These are phyloP conservation scores for Drosophila parthenogenetica DNA, from an alignment of 2,888 invertebrate genomes.

Conservation along the genomic window DNA sequence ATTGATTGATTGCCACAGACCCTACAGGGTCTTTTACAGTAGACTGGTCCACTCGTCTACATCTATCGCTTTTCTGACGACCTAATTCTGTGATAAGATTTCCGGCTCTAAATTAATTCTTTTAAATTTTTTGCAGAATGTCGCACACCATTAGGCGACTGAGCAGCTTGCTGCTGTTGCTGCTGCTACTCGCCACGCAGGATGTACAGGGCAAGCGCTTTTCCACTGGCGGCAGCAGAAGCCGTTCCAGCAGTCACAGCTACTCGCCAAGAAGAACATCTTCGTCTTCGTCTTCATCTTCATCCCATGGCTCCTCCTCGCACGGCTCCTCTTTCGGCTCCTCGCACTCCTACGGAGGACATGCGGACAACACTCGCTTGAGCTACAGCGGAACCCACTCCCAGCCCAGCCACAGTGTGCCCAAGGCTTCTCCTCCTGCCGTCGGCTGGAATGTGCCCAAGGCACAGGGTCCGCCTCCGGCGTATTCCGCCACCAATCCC, in stretches of 20 bases:
- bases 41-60: too few species aligned
- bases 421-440: slow-evolving; percentile 43
- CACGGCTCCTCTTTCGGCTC: neutral
- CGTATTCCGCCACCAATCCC: slow-evolving; percentile 81
- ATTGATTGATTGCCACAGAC: too few species aligned
- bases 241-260: slow-evolving; percentile 53
- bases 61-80: too few species aligned
- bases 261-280: slow-evolving; percentile 45
- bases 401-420: slow-evolving; percentile 56
- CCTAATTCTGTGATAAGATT: neutral
- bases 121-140: slow-evolving; percentile 49
- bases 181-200: slow-evolving; percentile 54
- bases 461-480: slow-evolving; percentile 83
- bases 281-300: slow-evolving; percentile 23
- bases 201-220: slow-evolving; percentile 71
- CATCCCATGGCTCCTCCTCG: neutral
- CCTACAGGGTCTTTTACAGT: too few species aligned
- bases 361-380: slow-evolving; percentile 52
- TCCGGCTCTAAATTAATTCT: neutral
- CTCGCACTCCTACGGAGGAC: slow-evolving; percentile 12
- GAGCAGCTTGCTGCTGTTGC: slow-evolving; percentile 45
- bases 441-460: slow-evolving; percentile 84
- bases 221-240: slow-evolving; percentile 64
- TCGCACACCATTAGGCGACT: slow-evolving; percentile 43
- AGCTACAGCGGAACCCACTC: slow-evolving; percentile 71